Percentiles rank a stretch among this genome's conserved stretches.
These are phyloP conservation scores for Rhynchotus rufescens DNA, from an alignment of 2,797 vertebrate genomes.

Conservation along the genomic window DNA sequence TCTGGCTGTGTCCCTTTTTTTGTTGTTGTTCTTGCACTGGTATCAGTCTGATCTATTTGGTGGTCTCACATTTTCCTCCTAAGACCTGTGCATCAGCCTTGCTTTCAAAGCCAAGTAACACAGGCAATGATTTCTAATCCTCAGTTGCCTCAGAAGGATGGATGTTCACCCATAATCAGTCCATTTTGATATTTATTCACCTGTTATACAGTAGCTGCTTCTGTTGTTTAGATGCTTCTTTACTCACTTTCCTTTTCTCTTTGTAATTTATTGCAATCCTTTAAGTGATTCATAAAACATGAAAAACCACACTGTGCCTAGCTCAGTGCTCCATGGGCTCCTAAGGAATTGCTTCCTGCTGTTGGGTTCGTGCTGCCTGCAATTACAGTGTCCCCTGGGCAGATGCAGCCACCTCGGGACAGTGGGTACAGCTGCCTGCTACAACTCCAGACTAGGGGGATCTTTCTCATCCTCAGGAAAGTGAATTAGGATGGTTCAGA, in stretches of 20 bases:
- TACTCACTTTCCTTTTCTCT: constrained; percentile 28
- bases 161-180: constrained; percentile 24
- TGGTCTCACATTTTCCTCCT: constrained; percentile 27
- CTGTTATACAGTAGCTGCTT: not conserved
- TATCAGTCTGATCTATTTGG: constrained; percentile 11
- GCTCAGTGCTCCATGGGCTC: not conserved
- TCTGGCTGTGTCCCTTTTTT: not conserved
- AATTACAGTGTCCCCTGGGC: not conserved
- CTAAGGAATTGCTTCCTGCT: not conserved
- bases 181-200: constrained; percentile 35
- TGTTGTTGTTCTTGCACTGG: not conserved
- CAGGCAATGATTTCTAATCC: constrained; percentile 31
- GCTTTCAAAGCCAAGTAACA: constrained; percentile 53
- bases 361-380: not conserved
- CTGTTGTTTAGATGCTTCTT: constrained; percentile 20
- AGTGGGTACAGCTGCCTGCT: not conserved
- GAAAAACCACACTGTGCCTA: not conserved
- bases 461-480: not conserved
- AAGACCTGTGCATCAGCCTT: not conserved
- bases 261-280: constrained; percentile 18
- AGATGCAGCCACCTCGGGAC: not conserved
- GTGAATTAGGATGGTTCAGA: not conserved
- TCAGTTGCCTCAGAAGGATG: constrained; percentile 5
- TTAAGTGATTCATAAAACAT: not conserved
- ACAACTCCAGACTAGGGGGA: not conserved